Conservation (phyloP, 92 coral and sea anemone genomes). For the Epizoanthus illoricatus region DNA sequence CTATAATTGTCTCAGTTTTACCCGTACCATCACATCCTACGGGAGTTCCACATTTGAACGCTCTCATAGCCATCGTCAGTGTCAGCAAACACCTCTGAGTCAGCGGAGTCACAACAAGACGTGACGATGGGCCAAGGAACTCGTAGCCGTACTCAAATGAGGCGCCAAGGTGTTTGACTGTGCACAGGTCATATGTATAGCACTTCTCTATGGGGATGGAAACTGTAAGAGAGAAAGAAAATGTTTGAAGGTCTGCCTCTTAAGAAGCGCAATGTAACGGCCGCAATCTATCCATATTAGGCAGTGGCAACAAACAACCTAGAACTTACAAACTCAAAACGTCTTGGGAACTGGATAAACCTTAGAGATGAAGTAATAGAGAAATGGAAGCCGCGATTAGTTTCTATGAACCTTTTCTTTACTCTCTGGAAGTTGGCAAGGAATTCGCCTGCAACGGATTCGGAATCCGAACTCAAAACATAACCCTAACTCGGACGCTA, state of each 20-base stretch:
- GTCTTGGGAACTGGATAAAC: too few species aligned
- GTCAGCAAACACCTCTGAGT: slow-evolving; percentile 86
- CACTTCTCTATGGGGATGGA: slow-evolving; percentile 56
- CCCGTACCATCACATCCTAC: slow-evolving; percentile 89
- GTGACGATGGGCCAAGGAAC: slow-evolving; percentile 80
- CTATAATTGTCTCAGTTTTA: slow-evolving; percentile 86
- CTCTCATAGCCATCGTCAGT: slow-evolving; percentile 79
- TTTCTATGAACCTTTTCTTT: too few species aligned
- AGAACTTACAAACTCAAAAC: too few species aligned
- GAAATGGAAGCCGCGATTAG: too few species aligned
- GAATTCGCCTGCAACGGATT: too few species aligned
- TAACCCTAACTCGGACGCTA: too few species aligned
- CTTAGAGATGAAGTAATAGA: too few species aligned
- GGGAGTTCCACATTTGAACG: slow-evolving; percentile 79
- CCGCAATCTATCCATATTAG: too few species aligned
- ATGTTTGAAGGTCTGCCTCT: neutral
- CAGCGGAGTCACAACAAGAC: slow-evolving; percentile 84
- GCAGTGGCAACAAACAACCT: too few species aligned
- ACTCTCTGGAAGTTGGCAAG: too few species aligned
- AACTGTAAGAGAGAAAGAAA: slow-evolving; percentile 21
- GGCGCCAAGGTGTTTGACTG: slow-evolving; percentile 72
- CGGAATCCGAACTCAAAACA: too few species aligned
- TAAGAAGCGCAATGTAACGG: neutral
- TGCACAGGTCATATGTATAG: slow-evolving; percentile 64
- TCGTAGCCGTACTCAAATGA: slow-evolving; percentile 81